Percentiles rank a stretch among this genome's conserved stretches.
Conservation (phyloP, 23 tunicate species). For the Corella eumyota region DNA sequence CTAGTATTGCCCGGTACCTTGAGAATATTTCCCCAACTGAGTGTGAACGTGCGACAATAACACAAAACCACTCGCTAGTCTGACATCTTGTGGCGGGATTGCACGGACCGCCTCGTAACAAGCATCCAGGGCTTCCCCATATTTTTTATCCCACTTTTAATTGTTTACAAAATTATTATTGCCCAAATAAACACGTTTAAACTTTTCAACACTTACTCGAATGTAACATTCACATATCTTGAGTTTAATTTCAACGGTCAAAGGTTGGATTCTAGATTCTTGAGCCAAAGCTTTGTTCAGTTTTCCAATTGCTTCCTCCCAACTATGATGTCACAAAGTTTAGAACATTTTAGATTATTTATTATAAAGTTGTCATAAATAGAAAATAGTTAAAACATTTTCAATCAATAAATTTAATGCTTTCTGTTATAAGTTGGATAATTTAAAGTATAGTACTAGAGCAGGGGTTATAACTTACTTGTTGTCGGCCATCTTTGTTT, state of each 20-base stretch:
- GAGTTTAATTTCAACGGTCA: conserved; percentile 46
- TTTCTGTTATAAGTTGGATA: too few relatives aligned
- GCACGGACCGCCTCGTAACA: conserved; percentile 21
- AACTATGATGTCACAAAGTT: conserved; percentile 13
- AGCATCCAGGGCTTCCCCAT: conserved; percentile 38
- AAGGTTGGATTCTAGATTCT: conserved; percentile 40
- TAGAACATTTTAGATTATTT: too few relatives aligned
- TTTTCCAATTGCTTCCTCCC: conserved; percentile 59
- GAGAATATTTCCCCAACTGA: conserved; percentile 38
- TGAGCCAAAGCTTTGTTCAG: conserved; percentile 52
- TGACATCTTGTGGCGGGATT: conserved; percentile 19
- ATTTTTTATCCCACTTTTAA: conserved; percentile 23
- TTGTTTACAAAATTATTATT: neutral
- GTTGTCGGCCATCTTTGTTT: conserved; percentile 36
- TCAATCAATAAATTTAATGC: too few relatives aligned
- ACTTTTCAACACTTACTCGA: conserved; percentile 25
- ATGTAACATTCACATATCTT: conserved; percentile 91
- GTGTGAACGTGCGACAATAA: conserved; percentile 36
- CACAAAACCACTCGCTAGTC: conserved; percentile 23
- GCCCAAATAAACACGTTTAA: neutral
- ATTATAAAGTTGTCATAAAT: too few relatives aligned
- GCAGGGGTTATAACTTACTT: conserved; percentile 53
- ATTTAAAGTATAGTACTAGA: too few relatives aligned
- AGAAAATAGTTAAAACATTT: too few relatives aligned
- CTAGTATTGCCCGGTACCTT: conserved; percentile 45